Conservation (phyloP, 2,797 vertebrate genomes). For the Rhinichthys osculus region DNA sequence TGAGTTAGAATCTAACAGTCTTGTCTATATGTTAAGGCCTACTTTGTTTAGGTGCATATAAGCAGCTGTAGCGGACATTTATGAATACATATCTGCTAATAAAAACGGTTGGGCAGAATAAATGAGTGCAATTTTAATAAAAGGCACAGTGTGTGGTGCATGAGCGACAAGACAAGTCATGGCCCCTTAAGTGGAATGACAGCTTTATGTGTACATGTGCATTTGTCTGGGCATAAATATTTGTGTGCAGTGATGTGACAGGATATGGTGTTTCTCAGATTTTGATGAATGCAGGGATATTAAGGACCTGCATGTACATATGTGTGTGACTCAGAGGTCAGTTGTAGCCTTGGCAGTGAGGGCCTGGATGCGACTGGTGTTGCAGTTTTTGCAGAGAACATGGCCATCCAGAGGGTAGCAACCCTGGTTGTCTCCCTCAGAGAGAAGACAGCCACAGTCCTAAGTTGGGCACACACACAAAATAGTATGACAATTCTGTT, state of each 20-base stretch:
- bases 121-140: constrained; percentile 33
- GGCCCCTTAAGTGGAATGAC: constrained; percentile 19
- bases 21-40: not conserved
- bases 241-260: constrained; percentile 31
- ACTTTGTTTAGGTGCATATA: not conserved
- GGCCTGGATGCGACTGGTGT: constrained; percentile 92
- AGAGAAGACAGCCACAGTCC: constrained; percentile 94
- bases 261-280: constrained; percentile 32
- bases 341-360: constrained; percentile 97
- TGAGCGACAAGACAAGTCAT: not conserved
- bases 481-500: not conserved
- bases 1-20: constrained; percentile 15
- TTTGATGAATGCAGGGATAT: constrained; percentile 25
- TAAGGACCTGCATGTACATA: constrained; percentile 35
- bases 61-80: not conserved
- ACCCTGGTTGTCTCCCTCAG: constrained; percentile 98
- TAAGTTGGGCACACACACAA: constrained; percentile 60
- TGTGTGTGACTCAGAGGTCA: constrained; percentile 86
- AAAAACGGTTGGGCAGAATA: constrained; percentile 20
- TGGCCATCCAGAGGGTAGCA: constrained; percentile 98
- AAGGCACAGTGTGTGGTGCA: constrained; percentile 35
- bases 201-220: constrained; percentile 27
- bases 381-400: constrained; percentile 98
- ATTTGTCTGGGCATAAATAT: constrained; percentile 43
- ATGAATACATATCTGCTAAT: constrained; percentile 14